Evolutionary conservation across 2,888 invertebrate species (phyloP), one percentile per base, ranked within the genome.

Genomic region (Autographa pulchrina): DNA sequence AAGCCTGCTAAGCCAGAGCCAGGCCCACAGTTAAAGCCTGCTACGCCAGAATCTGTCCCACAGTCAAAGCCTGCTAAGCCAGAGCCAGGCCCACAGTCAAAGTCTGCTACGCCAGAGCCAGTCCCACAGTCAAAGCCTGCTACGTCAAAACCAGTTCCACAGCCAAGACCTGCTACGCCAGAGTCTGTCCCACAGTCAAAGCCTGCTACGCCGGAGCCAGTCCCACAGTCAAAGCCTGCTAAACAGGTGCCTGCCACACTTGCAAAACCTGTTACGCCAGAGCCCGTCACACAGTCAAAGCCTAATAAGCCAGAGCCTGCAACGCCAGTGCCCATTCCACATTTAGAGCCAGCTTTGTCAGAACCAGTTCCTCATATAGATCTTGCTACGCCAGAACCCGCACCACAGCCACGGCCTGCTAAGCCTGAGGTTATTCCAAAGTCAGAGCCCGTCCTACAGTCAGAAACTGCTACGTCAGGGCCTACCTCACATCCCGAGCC

Each of bases 1-100:
- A 9, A 41, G 9, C 3, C 13, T 13, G 1, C 63, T 43, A 54
- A 13, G 13, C 32, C n/a, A 18, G 18, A 11, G n/a, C 32, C n/a
- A 4, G n/a, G 0, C 74, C 79, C 1, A 62, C 59, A 14, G 69
- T 63, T 14, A 64, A 16, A 0, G 18, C 54, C 54, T 9, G 43
- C 43, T 43, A 43, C 1, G 11, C 43, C 16, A 43, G 43, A 4
- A 4, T 16, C 43, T 1, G 11, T 43, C 16, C 43, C 43, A 43
- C 43, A 58, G 7, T 20, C 58, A 31, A 31, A 20, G n/a, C 20
- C 54, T 11, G 54, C 32, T n/a, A 52, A 0, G 9, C 56, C 38
- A 9, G 16, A 56, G 9, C 64, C 64, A 0, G 0, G 4, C 1
- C 64, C 54, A 6, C 20, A 63, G 8, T 48, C 32, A 32, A 9